These are phyloP conservation scores for Phortica okadai DNA, from an alignment of 2,888 invertebrate genomes.

Conservation along the genomic window DNA sequence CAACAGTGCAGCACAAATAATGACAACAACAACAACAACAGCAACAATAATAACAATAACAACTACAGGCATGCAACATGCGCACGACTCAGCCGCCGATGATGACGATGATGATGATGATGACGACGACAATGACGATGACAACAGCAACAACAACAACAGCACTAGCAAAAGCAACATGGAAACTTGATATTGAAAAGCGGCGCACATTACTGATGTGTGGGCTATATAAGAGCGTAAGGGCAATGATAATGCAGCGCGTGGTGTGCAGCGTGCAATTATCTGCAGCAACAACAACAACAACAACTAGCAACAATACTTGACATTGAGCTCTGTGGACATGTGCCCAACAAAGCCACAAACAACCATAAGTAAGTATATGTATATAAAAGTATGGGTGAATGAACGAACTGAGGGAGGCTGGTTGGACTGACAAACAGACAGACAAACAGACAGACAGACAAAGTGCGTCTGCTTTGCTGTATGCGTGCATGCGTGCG, in stretches of 20 bases:
- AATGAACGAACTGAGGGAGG: not conserved
- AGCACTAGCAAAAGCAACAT: not conserved
- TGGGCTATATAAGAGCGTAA: not conserved
- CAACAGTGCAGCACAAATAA: slow-evolving; percentile 66
- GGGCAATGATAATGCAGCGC: not conserved
- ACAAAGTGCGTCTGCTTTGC: not conserved
- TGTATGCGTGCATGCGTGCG: slow-evolving; percentile 13
- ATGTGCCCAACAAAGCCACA: not conserved
- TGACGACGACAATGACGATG: not conserved
- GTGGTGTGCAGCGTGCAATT: slow-evolving; percentile 22
- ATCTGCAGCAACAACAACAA: slow-evolving; percentile 9
- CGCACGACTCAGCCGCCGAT: slow-evolving; percentile 3
- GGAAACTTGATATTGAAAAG: not conserved
- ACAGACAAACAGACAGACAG: too few species aligned
- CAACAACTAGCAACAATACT: slow-evolving; percentile 7
- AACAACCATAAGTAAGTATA: not conserved
- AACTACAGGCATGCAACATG: slow-evolving; percentile 39
- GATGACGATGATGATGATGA: not conserved
- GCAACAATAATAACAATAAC: slow-evolving; percentile 11
- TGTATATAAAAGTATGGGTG: not conserved
- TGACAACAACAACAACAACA: slow-evolving; percentile 34
- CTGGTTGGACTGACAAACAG: not conserved
- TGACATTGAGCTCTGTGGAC: slow-evolving; percentile 17
- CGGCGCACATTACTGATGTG: not conserved
- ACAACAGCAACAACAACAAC: not conserved